Conservation (phyloP, 2,113 vertebrate genomes). For the Gallinago undulata region DNA sequence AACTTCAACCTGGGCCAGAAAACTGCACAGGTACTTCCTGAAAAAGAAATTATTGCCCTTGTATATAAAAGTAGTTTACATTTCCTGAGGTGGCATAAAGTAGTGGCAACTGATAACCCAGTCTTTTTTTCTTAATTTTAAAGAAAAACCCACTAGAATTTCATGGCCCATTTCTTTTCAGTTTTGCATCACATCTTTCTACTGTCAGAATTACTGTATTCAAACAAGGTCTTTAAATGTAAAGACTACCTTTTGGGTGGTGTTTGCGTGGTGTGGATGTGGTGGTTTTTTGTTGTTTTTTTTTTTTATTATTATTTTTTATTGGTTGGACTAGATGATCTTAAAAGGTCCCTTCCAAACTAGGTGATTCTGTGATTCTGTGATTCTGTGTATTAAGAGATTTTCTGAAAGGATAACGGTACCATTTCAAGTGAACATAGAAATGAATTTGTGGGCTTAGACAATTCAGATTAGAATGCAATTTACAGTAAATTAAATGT, state of each 20-base stretch:
- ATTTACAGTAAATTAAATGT: not conserved
- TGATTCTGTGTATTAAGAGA: not conserved
- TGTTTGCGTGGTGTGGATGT: no score
- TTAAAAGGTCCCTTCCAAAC: no score
- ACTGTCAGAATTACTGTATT: not conserved
- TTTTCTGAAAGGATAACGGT: not conserved
- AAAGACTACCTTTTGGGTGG: no score
- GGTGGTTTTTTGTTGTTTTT: no score
- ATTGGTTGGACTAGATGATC: no score
- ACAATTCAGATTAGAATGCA: not conserved
- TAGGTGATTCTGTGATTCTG: no score
- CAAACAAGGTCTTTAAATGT: not conserved
- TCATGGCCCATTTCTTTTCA: not conserved
- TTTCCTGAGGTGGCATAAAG: not conserved
- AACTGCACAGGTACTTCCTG: not conserved
- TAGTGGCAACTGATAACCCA: not conserved
- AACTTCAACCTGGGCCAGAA: not conserved
- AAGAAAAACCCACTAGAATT: not conserved
- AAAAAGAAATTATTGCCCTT: not conserved
- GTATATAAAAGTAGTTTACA: not conserved
- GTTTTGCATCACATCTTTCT: not conserved
- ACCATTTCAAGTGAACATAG: not conserved
- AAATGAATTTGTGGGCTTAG: not conserved
- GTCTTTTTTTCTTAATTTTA: not conserved
- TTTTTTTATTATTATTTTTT: no score